A percentile compares a stretch with the other conserved stretches of the same genome.
Evolutionary conservation across 2,888 invertebrate species (phyloP).

Genomic region (Thereva unica): DNA sequence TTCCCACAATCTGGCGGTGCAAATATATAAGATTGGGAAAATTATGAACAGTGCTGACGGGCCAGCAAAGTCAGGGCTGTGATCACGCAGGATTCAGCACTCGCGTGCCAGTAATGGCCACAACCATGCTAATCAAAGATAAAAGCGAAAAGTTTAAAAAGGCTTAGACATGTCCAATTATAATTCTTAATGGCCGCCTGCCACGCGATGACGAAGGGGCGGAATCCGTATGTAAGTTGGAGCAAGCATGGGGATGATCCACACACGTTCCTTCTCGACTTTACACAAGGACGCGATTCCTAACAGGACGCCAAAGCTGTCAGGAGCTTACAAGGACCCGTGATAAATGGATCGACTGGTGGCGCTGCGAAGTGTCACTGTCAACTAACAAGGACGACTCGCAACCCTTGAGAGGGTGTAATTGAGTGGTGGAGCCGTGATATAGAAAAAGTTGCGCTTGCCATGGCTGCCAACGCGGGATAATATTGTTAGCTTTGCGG

Average conservation of each 20-base stretch:
- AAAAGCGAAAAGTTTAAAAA: constrained; percentile 29
- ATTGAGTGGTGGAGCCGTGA: constrained; percentile 22
- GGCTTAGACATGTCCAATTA: constrained; percentile 36
- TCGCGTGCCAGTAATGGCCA: constrained; percentile 28
- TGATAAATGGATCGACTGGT: constrained; percentile 29
- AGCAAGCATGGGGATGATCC: constrained; percentile 1
- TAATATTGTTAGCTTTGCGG: constrained; percentile 26
- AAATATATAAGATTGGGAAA: too few relatives aligned
- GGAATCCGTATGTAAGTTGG: not conserved
- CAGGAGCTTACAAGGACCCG: not conserved
- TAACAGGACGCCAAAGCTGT: not conserved
- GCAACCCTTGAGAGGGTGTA: constrained; percentile 20
- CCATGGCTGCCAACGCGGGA: not conserved
- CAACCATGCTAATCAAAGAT: constrained; percentile 28
- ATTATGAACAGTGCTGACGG: too few relatives aligned
- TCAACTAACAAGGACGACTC: constrained; percentile 24
- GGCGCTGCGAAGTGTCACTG: constrained; percentile 27
- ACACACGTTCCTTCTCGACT: constrained; percentile 5
- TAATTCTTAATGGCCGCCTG: constrained; percentile 21
- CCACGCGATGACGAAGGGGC: constrained; percentile 22
- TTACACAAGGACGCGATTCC: constrained; percentile 5
- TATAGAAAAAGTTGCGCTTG: constrained; percentile 20
- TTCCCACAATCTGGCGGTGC: too few relatives aligned
- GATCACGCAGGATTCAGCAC: constrained; percentile 10
- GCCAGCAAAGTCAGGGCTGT: not conserved